Evolutionary conservation across 1,140 invertebrate genomes (phyloP), one percentile per base, ranked within the genome.

Genomic region (Monochamus saltuarius): DNA sequence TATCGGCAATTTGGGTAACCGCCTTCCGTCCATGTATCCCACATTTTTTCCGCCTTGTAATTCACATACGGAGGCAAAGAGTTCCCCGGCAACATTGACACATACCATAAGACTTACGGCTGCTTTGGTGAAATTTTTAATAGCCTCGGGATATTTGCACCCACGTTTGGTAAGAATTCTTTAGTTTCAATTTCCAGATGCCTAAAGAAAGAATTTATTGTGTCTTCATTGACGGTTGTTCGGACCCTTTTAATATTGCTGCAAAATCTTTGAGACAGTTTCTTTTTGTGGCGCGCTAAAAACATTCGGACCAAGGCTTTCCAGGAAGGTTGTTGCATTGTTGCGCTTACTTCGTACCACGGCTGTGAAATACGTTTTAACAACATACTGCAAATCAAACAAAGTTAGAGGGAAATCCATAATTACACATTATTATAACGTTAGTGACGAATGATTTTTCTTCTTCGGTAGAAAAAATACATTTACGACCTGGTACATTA

Each of bases 141-240:
- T 42, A 42, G 40, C 40, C 4, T 42, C 16, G 40, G 16, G n/a
- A 42, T 13, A 42, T 46, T 46, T 46, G 16, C 43, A 46, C n/a
- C 43, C 43, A 10, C 43, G 11, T 46, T 46, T 46, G 11, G 43
- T 46, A 10, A 46, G 16, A n/a, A 46, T 19, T 14, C 13, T 46
- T 17, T 46, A n/a, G 19, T 10, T n/a, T 14, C 43, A 1, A 10
- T 17, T 14, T n/a, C 13, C 4, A 46, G 19, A 46, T 46, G 14
- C 10, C 19, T 19, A 51, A 51, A 51, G 29, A 61, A 46, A 10
- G 43, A 14, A 46, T 46, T 46, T 14, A 46, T 46, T 10, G 19
- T 17, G 19, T 46, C 73, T 17, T 46, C 43, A 19, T 46, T 17
- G 14, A 46, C 16, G 4, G 72, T 69, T 68, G 74, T 7, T 42